phyloP scores from a whole-genome alignment of 2,113 vertebrate genomes.

The Rhodinocichla rosea region DNA sequence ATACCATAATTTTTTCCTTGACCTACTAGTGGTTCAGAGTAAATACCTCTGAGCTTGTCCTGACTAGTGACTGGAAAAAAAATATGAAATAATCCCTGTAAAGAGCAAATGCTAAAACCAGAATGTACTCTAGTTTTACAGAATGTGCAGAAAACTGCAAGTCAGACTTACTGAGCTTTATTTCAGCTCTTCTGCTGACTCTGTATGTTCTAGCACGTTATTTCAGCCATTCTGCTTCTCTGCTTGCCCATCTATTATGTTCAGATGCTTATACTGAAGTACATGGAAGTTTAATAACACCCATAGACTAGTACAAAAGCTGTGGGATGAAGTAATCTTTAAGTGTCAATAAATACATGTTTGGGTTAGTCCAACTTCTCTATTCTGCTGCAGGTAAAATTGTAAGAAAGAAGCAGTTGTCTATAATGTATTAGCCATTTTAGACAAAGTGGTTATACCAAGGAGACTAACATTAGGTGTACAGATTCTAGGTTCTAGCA shows the following conservation, averaged over 20 bases:
- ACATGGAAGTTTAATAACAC: neutral
- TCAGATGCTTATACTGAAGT: neutral
- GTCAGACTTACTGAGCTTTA: neutral
- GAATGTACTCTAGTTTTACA: neutral
- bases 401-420: neutral
- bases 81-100: neutral
- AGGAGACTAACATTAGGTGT: neutral
- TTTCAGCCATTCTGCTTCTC: neutral
- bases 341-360: neutral
- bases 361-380: neutral
- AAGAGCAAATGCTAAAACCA: neutral
- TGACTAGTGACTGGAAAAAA: neutral
- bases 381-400: neutral
- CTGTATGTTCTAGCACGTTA: neutral
- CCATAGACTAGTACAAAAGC: neutral
- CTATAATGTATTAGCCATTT: neutral
- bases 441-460: neutral
- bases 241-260: neutral
- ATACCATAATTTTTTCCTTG: neutral
- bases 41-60: neutral
- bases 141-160: neutral
- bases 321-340: neutral
- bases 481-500: neutral
- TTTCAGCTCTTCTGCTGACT: neutral
- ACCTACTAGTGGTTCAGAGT: neutral